Evolutionary conservation across 92 coral and sea anemone species (phyloP), one percentile per base, ranked within the genome.

Genomic region (Zoanthus solanderi): DNA sequence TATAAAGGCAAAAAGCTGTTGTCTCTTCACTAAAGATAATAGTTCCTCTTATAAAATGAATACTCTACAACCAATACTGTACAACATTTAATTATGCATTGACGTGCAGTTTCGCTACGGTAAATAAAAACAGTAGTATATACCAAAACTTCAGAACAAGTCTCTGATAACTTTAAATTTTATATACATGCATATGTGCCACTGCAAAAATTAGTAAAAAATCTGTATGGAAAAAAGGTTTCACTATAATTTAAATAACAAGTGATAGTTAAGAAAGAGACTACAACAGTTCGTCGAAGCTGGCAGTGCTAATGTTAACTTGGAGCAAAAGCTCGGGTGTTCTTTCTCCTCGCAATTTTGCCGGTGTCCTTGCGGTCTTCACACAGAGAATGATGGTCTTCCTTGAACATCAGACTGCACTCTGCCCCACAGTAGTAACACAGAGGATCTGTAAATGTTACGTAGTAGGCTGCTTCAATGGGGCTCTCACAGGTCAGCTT

Each of bases 181-280:
- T 72, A 72, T 32, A 72, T 34, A 72, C 76, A 72, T 72, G 71
- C 32, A 31, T 72, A 44, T 72, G 50, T 32, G 8, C 52, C 75
- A 69, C 75, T 69, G 75, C 32, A 69, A 69, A 69, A 69, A 69
- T 69, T 69, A n/a, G 75, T 14, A 32, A 69, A 69, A 69, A 69
- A 69, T 15, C 14, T 69, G 37, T 69, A 45, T 74, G 31, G 56
- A 44, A 74, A 74, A n/a, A 74, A 14, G 54, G 56, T 74, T 74
- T 37, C 29, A 44, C 78, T 44, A 7, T 69, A 69, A 69, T 31
- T 69, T 69, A 44, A 69, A 69, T 74, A 74, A 42, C 28, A n/a
- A 74, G 78, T 74, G 78, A 37, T 16, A 74, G 56, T 45, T 69
- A 69, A 32, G 23, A 69, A 69, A 69, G 37, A 69, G 75, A 69